These are phyloP conservation scores for Eleginops maclovinus DNA, from an alignment of 2,113 vertebrate genomes.

Conservation along the genomic window DNA sequence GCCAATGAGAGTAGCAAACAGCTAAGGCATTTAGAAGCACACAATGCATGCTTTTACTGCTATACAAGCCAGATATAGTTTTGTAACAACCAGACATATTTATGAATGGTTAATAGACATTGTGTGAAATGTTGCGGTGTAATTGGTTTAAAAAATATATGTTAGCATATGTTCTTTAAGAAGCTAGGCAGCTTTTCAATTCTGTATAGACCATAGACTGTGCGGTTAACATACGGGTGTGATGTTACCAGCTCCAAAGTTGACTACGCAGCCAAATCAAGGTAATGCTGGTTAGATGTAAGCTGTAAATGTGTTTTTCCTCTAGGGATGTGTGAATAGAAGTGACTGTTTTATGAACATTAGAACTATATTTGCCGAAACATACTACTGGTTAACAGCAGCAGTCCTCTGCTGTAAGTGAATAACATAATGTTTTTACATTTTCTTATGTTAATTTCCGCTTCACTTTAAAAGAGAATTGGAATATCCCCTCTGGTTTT, in stretches of 20 bases:
- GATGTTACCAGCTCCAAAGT: not conserved
- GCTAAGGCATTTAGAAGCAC: not conserved
- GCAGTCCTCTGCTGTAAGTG: not conserved
- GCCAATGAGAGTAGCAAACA: not conserved
- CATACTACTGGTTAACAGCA: not conserved
- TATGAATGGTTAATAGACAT: not conserved
- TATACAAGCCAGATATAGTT: too few relatives aligned
- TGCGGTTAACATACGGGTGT: not conserved
- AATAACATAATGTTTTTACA: slow-evolving; percentile 1
- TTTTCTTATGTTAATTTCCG: slow-evolving; percentile 2
- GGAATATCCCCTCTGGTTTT: slow-evolving; percentile 12
- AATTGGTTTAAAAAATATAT: too few relatives aligned
- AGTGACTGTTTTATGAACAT: not conserved
- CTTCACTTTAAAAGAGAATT: slow-evolving; percentile 7
- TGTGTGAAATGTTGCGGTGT: not conserved
- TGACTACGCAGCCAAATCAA: not conserved
- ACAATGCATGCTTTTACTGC: too few relatives aligned
- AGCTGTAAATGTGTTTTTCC: too few relatives aligned
- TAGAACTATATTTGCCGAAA: slow-evolving; percentile 8
- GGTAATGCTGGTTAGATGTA: not conserved
- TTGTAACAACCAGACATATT: not conserved
- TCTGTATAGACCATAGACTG: not conserved
- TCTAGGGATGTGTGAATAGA: not conserved
- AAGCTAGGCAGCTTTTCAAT: not conserved
- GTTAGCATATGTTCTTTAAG: not conserved